phyloP scores from a whole-genome alignment of 2,888 invertebrate genomes.

The Oegoconia quadripuncta region DNA sequence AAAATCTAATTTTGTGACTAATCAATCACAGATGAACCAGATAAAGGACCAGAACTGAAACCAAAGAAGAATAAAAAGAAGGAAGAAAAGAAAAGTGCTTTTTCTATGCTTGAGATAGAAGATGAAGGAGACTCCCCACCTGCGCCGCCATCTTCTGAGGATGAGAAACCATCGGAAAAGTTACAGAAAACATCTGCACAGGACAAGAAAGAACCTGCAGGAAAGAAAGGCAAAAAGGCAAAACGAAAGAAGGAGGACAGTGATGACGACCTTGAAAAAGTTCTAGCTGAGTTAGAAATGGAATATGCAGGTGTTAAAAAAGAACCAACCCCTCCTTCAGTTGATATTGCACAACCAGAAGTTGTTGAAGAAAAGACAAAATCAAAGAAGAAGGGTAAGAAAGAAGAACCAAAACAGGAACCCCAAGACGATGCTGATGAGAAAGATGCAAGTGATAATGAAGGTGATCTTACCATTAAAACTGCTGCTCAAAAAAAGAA shows the following conservation, averaged over 20 bases:
- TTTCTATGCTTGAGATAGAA: slow-evolving; percentile 83
- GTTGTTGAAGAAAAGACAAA: slow-evolving; percentile 58
- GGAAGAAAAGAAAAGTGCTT: slow-evolving; percentile 79
- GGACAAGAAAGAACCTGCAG: slow-evolving; percentile 68
- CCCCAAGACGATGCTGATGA: slow-evolving; percentile 51
- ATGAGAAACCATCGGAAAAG: slow-evolving; percentile 59
- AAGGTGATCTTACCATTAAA: slow-evolving; percentile 83
- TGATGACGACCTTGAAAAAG: slow-evolving; percentile 90
- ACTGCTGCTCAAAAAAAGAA: slow-evolving; percentile 93
- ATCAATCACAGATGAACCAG: slow-evolving; percentile 52
- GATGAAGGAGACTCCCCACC: slow-evolving; percentile 76
- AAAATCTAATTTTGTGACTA: no score
- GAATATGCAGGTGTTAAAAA: slow-evolving; percentile 85
- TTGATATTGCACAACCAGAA: slow-evolving; percentile 51
- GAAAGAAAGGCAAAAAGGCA: slow-evolving; percentile 86
- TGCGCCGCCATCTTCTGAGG: slow-evolving; percentile 63
- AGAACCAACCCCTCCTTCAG: slow-evolving; percentile 60
- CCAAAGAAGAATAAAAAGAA: slow-evolving; percentile 61
- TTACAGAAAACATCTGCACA: slow-evolving; percentile 51
- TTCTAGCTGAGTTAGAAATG: slow-evolving; percentile 89
- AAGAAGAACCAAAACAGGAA: slow-evolving; percentile 48
- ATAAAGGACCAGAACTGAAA: slow-evolving; percentile 66
- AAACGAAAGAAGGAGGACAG: slow-evolving; percentile 87
- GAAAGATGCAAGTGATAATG: slow-evolving; percentile 72
- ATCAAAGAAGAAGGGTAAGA: slow-evolving; percentile 63